These are phyloP conservation scores for Lymantria dispar DNA, from an alignment of 2,888 invertebrate species.

Conservation along the genomic window DNA sequence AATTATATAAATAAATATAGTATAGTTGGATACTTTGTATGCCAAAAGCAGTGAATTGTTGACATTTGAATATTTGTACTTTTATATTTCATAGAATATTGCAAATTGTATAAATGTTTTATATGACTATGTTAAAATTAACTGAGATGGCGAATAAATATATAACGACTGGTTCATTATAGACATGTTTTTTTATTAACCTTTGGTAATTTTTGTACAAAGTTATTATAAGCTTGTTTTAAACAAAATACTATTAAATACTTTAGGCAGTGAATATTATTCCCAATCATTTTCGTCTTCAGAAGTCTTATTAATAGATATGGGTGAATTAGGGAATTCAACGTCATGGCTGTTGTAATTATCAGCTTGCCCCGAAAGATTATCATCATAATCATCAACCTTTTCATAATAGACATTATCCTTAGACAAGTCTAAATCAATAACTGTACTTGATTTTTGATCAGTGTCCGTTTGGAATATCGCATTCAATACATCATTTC, in stretches of 20 bases:
- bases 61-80: slow-evolving; percentile 67
- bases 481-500: slow-evolving; percentile 48
- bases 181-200: slow-evolving; percentile 36
- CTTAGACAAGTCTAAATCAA: slow-evolving; percentile 13
- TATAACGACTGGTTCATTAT: slow-evolving; percentile 61
- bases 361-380: slow-evolving; percentile 61
- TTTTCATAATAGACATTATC: slow-evolving; percentile 27
- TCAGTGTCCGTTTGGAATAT: slow-evolving; percentile 44
- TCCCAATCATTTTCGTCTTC: slow-evolving; percentile 70
- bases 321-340: slow-evolving; percentile 47
- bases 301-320: slow-evolving; percentile 54
- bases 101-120: slow-evolving; percentile 59
- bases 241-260: neutral
- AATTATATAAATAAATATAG: slow-evolving; percentile 9
- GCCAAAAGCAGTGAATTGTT: slow-evolving; percentile 44
- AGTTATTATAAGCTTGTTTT: neutral
- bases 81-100: slow-evolving; percentile 59
- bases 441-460: slow-evolving; percentile 38
- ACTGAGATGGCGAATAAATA: slow-evolving; percentile 59
- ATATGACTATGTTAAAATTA: slow-evolving; percentile 59
- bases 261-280: neutral
- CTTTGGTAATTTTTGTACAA: neutral
- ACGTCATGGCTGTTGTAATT: slow-evolving; percentile 52
- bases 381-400: slow-evolving; percentile 42
- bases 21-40: slow-evolving; percentile 9